Evolutionary conservation across 2,888 invertebrate species (phyloP), one percentile per base, ranked within the genome.

Genomic region (Drosophila monieri): DNA sequence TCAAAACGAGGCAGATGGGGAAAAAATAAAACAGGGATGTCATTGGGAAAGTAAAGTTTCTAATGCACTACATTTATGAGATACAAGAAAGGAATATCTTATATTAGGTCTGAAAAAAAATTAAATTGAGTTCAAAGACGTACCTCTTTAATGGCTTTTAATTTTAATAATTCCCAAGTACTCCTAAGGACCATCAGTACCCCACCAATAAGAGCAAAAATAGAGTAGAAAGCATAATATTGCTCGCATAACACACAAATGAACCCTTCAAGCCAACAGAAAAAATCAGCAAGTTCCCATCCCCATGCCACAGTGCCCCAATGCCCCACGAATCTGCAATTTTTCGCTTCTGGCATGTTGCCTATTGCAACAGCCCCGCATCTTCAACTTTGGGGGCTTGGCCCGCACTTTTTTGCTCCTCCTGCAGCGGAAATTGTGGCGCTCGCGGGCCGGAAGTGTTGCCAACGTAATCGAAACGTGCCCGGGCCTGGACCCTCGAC

Each of bases 371-470:
- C 47, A 43, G 46, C 21, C 15, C 52, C 55, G 41, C 47, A 32
- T 52, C 58, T 47, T 46, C 51, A 35, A 39, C 39, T 41, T 64
- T 15, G 9, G 57, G 46, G 15, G 27, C 41, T n/a, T 41, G 39
- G 52, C 52, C 55, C 37, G 52, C 53, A 35, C 18, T 39, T 52
- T 58, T 58, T 35, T 32, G 39, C 32, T 44, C 23, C 62, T 39
- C 66, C 58, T 27, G 57, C 70, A 60, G 55, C 81, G 81, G 81
- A 81, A 81, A 81, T 81, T 81, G 83, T 81, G 85, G 77, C 69
- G 79, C 80, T 85, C 79, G 85, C 85, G 79, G 85, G 71, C 77
- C 81, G 81, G 85, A 81, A 81, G 81, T 81, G 81, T 81, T 81
- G 81, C 74, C 85, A 81, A 81, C 81, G 77, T 81, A 81, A 81